Percentiles rank a stretch among this genome's conserved stretches.
Evolutionary conservation across 2,113 vertebrate species (phyloP).

Genomic region (Neolamprologus hecqui): DNA sequence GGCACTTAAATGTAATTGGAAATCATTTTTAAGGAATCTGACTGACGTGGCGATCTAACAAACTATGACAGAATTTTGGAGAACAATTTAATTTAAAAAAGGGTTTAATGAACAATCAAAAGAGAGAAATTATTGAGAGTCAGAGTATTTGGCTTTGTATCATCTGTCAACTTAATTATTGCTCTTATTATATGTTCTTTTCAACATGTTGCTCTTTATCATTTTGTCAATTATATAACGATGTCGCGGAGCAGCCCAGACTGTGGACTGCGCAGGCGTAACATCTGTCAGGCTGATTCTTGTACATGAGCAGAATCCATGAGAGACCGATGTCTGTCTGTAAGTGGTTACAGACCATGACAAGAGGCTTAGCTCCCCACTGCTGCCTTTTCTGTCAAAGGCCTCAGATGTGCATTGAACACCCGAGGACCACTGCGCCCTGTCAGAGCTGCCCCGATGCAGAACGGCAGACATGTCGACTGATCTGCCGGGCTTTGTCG

Average conservation of each 20-base stretch:
- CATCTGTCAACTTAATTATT: not conserved
- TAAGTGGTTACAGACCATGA: conserved; percentile 44
- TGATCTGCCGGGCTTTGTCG: conserved; percentile 9
- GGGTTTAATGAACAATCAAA: not conserved
- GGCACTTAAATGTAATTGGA: conserved; percentile 7
- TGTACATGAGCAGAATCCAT: conserved; percentile 17
- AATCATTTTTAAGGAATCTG: conserved; percentile 3
- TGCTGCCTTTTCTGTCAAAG: conserved; percentile 33
- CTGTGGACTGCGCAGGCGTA: not conserved
- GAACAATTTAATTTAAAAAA: not conserved
- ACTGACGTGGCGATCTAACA: not conserved
- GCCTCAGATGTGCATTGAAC: conserved; percentile 37
- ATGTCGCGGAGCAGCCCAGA: not conserved
- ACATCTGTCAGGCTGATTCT: conserved; percentile 13
- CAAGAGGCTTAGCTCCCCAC: conserved; percentile 28
- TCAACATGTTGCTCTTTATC: not conserved
- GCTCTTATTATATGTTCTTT: not conserved
- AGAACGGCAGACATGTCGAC: not conserved
- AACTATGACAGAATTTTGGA: not conserved
- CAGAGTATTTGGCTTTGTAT: not conserved
- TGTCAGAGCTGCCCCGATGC: conserved; percentile 15
- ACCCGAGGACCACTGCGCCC: not conserved
- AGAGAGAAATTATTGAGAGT: not conserved
- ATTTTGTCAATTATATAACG: not conserved
- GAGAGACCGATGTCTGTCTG: conserved; percentile 21